Evolutionary conservation across 2,113 vertebrate species (phyloP), one percentile per base, ranked within the genome.

Genomic region (Trichomycterus rosablanca): DNA sequence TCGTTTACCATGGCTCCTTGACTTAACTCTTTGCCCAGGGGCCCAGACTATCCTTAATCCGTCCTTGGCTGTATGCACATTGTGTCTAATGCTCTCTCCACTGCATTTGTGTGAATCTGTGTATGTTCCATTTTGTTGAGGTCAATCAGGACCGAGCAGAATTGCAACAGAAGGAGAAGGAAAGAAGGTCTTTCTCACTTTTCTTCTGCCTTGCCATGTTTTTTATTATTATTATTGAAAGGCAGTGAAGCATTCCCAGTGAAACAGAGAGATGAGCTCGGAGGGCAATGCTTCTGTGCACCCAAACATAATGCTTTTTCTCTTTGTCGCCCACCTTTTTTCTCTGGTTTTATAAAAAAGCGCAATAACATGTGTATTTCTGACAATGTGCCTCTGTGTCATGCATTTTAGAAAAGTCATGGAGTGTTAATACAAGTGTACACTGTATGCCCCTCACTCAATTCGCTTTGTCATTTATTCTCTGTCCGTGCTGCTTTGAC

Each of bases 191-290:
- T 65, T 28, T 40, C 64, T 52, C 26, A 8, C 55, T 34, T 57
- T 74, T 80, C 43, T 66, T 43, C 70, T 44, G 28, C 35, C 59
- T 32, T 28, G 43, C 42, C 43, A 52, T 12, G 42, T 5, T 64
- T 19, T 57, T 42, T 56, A n/a, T n/a, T n/a, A n/a, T 75, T 83
- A 81, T 83, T 81, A 84, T 82, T 74, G 77, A 76, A 86, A 84
- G 75, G 71, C 79, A 83, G 67, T 78, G 79, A 87, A 84, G 73
- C 79, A 70, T 84, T 81, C 34, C 70, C 58, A 71, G 59, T 63
- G 71, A 80, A 80, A 82, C 77, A 76, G 52, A 78, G 80, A 80
- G 78, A 81, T 76, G 80, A 80, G 71, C 71, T 75, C 67, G 78
- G 76, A 82, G 76, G 75, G 79, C 78, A 71, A 51, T 70, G 66